Evolutionary conservation across 2,113 vertebrate species (phyloP).

Genomic region (Dromas ardeola): DNA sequence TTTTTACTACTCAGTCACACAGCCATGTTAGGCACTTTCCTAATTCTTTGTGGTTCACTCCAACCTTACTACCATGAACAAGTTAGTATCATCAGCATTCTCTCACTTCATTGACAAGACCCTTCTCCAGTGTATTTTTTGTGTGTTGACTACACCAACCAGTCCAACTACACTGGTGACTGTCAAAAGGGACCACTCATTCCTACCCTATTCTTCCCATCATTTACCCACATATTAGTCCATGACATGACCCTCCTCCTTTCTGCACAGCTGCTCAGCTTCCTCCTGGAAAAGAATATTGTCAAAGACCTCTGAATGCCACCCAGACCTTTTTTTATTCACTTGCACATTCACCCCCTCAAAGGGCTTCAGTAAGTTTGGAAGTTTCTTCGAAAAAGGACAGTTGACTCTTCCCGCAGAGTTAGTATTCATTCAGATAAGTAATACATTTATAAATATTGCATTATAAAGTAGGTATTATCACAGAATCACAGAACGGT

Average conservation of each 20-base stretch:
- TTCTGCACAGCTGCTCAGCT: neutral
- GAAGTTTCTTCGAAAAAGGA: neutral
- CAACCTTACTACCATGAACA: neutral
- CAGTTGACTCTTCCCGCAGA: neutral
- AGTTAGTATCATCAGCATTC: neutral
- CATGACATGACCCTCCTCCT: neutral
- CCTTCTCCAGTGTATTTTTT: neutral
- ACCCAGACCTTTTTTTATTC: neutral
- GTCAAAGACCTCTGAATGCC: neutral
- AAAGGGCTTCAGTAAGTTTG: neutral
- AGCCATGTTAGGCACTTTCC: neutral
- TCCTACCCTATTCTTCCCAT: neutral
- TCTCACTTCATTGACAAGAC: neutral
- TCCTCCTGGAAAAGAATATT: neutral
- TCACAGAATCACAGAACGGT: neutral
- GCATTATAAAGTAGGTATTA: neutral
- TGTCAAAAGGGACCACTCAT: neutral
- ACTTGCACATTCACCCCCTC: neutral
- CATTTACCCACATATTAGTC: neutral
- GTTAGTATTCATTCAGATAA: neutral
- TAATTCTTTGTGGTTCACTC: neutral
- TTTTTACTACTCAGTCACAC: neutral
- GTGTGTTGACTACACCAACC: neutral
- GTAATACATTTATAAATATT: rapidly evolving
- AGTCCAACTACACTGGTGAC: neutral